Evolutionary conservation across 2,113 vertebrate genomes (phyloP).

Genomic region (Xyrauchen texanus): DNA sequence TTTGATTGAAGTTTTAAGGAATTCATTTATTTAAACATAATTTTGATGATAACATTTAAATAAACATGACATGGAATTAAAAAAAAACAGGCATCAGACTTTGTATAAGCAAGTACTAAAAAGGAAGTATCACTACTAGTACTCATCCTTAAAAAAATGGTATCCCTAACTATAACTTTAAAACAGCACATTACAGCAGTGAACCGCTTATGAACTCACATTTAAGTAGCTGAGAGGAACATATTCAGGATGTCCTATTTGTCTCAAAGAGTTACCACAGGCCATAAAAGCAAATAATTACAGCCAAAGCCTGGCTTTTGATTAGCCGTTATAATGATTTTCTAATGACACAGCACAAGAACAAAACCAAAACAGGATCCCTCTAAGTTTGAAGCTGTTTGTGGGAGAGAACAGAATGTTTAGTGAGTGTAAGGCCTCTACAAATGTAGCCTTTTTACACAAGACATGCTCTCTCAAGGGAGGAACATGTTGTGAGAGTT

Average conservation of each 20-base stretch:
- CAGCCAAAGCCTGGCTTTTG: slow-evolving; percentile 14
- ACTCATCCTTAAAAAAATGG: not conserved
- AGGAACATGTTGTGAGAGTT: slow-evolving; percentile 2
- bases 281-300: slow-evolving; percentile 16
- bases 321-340: slow-evolving; percentile 15
- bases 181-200: not conserved
- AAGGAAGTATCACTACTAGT: too few relatives aligned
- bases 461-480: slow-evolving; percentile 4
- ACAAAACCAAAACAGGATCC: slow-evolving; percentile 30
- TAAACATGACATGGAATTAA: too few relatives aligned
- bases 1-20: too few relatives aligned
- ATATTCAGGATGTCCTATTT: slow-evolving; percentile 9
- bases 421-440: not conserved
- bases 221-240: slow-evolving; percentile 32
- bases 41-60: too few relatives aligned
- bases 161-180: not conserved
- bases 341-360: slow-evolving; percentile 22
- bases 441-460: slow-evolving; percentile 11
- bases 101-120: too few relatives aligned
- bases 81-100: too few relatives aligned
- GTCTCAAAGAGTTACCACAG: not conserved
- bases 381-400: slow-evolving; percentile 24
- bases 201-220: slow-evolving; percentile 11
- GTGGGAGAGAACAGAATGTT: slow-evolving; percentile 20
- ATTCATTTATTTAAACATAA: too few relatives aligned